Evolutionary conservation across 2,888 invertebrate genomes (phyloP), one percentile per base, ranked within the genome.

Genomic region (Conops quadrifasciatus): DNA sequence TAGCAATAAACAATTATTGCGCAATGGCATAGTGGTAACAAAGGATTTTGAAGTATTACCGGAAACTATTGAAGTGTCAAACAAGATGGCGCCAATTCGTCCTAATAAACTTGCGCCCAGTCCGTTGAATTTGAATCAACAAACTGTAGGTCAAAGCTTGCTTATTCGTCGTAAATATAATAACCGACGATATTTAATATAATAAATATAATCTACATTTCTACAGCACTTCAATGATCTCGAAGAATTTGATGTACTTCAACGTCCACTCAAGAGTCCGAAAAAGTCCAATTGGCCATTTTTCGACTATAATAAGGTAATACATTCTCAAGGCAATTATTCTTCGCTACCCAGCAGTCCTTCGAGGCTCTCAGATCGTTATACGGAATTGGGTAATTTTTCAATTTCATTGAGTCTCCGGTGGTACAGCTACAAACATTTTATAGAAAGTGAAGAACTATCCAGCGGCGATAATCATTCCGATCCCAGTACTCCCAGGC

Each of bases 291-390:
- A 66, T 91, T 78, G 3, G 56, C 77, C 36, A 77, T 79, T 30
- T 49, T 49, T 49, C 11, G 79, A 81, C 16, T 92, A 73, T 91
- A 68, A 69, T 9, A 93, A 85, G 87, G 91, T 80, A 91, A 92
- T 85, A 15, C 77, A 78, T 71, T 85, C 85, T 0, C 83, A 84
- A n/a, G 86, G 82, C 43, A 84, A 84, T n/a, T n/a, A n/a, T 76
- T 85, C 85, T 16, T 91, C 91, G 5, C 90, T 91, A 21, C 92
- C 92, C 0, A 91, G 91, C 72, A 92, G 91, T 80, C 92, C 92
- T 0, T 90, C 88, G 76, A 86, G 90, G 76, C 88, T 89, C 78
- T 90, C 90, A 26, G 89, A 90, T 53, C 91, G 91, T 87, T 90
- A 89, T 83, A 89, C 90, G 72, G 91, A 91, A 82, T 88, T 88